These are phyloP conservation scores for Dexiosoma caninum DNA, from an alignment of 2,888 invertebrate species.

Conservation along the genomic window DNA sequence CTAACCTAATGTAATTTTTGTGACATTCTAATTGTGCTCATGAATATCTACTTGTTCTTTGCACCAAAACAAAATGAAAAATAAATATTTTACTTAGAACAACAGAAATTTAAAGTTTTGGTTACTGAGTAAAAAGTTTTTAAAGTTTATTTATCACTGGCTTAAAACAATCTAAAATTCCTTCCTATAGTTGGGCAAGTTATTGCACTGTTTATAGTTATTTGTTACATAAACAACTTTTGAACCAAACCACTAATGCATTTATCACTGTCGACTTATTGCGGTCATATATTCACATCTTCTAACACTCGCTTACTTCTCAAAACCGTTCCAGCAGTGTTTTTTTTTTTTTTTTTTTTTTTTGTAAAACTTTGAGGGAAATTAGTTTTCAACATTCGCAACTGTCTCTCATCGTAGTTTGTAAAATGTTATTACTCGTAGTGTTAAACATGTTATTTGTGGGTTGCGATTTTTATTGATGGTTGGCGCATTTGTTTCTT, in stretches of 20 bases:
- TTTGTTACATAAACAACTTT: slow-evolving; percentile 2
- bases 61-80: too few relatives aligned
- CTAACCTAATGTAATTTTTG: too few relatives aligned
- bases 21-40: too few relatives aligned
- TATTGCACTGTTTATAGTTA: neutral
- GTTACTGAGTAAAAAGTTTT: neutral
- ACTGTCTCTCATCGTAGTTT: too few relatives aligned
- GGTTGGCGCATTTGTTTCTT: neutral
- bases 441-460: neutral
- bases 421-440: too few relatives aligned
- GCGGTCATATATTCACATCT: neutral
- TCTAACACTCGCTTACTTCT: neutral
- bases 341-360: too few relatives aligned
- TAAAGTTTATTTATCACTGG: neutral
- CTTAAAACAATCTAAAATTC: neutral
- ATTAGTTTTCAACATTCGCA: too few relatives aligned
- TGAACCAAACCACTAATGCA: slow-evolving; percentile 24
- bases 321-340: too few relatives aligned
- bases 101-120: too few relatives aligned
- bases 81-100: too few relatives aligned
- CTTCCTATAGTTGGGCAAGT: neutral
- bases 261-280: slow-evolving; percentile 46
- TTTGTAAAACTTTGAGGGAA: too few relatives aligned
- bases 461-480: neutral
- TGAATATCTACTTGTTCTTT: too few relatives aligned